phyloP scores from a whole-genome alignment of 1,140 invertebrate species.

The Lethocerus indicus region DNA sequence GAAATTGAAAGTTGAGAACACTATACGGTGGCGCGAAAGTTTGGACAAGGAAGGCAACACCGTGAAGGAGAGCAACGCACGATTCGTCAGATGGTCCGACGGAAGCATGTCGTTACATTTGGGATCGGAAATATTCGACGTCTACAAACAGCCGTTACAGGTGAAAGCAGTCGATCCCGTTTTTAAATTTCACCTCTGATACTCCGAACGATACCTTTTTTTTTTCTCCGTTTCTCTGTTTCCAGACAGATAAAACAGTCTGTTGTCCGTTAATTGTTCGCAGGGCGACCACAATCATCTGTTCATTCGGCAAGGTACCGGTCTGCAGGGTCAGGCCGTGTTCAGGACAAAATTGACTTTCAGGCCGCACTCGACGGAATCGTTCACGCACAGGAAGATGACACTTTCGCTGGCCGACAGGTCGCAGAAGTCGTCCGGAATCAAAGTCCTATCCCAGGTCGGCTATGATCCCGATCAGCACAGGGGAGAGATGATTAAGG shows the following conservation, averaged over 20 bases:
- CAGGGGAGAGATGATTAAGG: conserved; percentile 77
- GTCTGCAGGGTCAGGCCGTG: conserved; percentile 92
- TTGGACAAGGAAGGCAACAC: conserved; percentile 71
- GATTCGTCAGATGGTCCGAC: conserved; percentile 94
- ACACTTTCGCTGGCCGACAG: conserved; percentile 92
- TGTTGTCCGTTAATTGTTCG: conserved; percentile 19
- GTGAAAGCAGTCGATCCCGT: too few relatives aligned
- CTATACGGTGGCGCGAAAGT: conserved; percentile 84
- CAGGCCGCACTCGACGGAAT: conserved; percentile 93
- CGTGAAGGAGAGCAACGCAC: conserved; percentile 84
- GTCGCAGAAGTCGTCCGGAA: conserved; percentile 89
- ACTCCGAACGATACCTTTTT: too few relatives aligned
- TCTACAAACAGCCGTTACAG: conserved; percentile 81
- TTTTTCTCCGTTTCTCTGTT: too few relatives aligned
- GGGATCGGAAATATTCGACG: conserved; percentile 94
- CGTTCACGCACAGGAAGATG: conserved; percentile 97
- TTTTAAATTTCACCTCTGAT: too few relatives aligned
- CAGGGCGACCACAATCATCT: conserved; percentile 87
- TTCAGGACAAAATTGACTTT: conserved; percentile 94
- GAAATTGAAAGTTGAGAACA: conserved; percentile 93
- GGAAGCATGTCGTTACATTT: conserved; percentile 95
- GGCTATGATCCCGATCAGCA: conserved; percentile 88
- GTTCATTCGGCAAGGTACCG: conserved; percentile 92
- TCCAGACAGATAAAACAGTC: too few relatives aligned
- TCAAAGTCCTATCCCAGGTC: conserved; percentile 89